A percentile compares a stretch with the other conserved stretches of the same genome.
These are phyloP conservation scores for Myotis yumanensis DNA, from an alignment of 2,113 vertebrate genomes.

Conservation along the genomic window DNA sequence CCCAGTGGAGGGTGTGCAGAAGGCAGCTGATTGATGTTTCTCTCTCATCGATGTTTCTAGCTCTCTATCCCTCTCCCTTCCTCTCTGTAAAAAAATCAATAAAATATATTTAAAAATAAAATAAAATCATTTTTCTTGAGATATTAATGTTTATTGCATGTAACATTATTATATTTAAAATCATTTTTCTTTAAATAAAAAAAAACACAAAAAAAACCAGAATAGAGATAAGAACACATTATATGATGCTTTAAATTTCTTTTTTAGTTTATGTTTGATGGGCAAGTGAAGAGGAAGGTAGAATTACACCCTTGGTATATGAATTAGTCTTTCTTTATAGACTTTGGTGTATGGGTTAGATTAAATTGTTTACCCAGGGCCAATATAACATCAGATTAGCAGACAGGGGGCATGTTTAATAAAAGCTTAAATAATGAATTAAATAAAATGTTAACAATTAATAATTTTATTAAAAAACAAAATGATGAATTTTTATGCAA, in stretches of 20 bases:
- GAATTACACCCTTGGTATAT: not conserved
- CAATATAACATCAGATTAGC: not conserved
- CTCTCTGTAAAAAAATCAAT: too few species aligned
- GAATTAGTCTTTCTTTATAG: not conserved
- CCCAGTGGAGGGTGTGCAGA: too few species aligned
- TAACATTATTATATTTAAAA: too few species aligned
- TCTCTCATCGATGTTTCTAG: too few species aligned
- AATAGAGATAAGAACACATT: not conserved
- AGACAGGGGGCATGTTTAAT: not conserved
- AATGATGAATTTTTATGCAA: not conserved
- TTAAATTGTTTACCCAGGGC: not conserved
- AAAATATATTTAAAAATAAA: too few species aligned
- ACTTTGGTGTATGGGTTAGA: not conserved
- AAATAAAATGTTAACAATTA: not conserved
- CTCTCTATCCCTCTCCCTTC: too few species aligned
- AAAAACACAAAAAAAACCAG: too few species aligned
- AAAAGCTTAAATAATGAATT: not conserved
- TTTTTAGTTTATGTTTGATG: not conserved
- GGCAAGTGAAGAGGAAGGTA: not conserved
- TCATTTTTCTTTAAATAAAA: too few species aligned
- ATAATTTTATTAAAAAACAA: conserved; percentile 18
- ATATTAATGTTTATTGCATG: too few species aligned
- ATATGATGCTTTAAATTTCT: not conserved
- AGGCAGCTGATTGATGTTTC: too few species aligned
- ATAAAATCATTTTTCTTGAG: too few species aligned